Evolutionary conservation across 2,113 vertebrate species (phyloP).

Genomic region (Apistogramma diplotaenia): DNA sequence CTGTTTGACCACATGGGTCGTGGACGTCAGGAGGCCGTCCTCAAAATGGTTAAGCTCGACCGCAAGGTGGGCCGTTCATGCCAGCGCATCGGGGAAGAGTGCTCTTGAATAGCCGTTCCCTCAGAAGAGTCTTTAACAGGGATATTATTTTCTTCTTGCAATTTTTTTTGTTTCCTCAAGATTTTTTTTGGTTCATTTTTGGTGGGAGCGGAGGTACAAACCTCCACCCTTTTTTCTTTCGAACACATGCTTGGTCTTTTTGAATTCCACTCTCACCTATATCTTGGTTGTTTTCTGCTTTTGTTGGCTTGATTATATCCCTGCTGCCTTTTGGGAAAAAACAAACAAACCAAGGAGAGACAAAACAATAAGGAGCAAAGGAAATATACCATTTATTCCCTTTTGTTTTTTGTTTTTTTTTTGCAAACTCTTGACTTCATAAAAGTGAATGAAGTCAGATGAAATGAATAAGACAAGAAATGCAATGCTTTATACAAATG

Average conservation of each 20-base stretch:
- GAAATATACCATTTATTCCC: slow-evolving; percentile 37
- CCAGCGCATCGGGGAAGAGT: slow-evolving; percentile 99
- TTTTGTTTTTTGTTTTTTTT: slow-evolving; percentile 1
- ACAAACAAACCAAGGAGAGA: slow-evolving; percentile 27
- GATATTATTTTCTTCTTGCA: slow-evolving; percentile 40
- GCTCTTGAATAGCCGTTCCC: slow-evolving; percentile 79
- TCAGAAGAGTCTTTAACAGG: slow-evolving; percentile 28
- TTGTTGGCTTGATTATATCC: slow-evolving; percentile 55
- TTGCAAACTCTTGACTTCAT: slow-evolving; percentile 28
- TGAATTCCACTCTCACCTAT: slow-evolving; percentile 7
- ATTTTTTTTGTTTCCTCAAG: slow-evolving; percentile 27
- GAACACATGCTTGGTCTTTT: slow-evolving; percentile 21
- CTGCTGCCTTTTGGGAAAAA: slow-evolving; percentile 63
- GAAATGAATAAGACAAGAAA: slow-evolving; percentile 23
- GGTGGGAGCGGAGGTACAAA: slow-evolving; percentile 23
- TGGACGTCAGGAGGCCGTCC: slow-evolving; percentile 94
- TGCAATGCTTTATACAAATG: slow-evolving; percentile 34
- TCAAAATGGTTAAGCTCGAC: slow-evolving; percentile 99
- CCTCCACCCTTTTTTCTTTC: slow-evolving; percentile 14
- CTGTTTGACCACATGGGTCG: slow-evolving; percentile 97
- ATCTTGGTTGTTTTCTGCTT: slow-evolving; percentile 13
- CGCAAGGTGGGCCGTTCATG: slow-evolving; percentile 98
- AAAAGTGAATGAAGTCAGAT: slow-evolving; percentile 32
- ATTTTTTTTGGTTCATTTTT: slow-evolving; percentile 39
- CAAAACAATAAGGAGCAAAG: slow-evolving; percentile 44